Conservation (phyloP, 2,888 invertebrate species). For the Saturnia japonica region DNA sequence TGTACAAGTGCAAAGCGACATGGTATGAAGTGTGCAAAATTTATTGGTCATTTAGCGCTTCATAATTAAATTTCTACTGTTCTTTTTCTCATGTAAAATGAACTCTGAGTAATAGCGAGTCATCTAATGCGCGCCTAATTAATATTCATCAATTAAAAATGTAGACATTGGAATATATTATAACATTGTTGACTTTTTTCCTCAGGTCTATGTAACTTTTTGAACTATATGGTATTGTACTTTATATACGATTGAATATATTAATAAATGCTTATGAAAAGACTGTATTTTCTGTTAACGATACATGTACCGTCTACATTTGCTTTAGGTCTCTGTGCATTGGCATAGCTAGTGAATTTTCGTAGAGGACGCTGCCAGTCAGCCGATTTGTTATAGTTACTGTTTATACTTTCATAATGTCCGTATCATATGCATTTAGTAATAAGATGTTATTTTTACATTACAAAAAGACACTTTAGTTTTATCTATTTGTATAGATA, state of each 20-base stretch:
- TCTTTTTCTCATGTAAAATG: background rate
- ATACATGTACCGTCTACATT: background rate
- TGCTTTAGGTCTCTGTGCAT: background rate
- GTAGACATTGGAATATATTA: background rate
- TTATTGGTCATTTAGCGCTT: background rate
- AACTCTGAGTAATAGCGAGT: background rate
- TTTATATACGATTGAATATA: slow-evolving; percentile 11
- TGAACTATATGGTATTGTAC: slow-evolving; percentile 14
- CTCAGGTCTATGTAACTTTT: slow-evolving; percentile 2
- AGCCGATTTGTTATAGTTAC: too few relatives aligned
- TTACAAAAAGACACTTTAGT: too few relatives aligned
- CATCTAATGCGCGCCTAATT: background rate
- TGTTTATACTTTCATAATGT: too few relatives aligned
- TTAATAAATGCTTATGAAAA: slow-evolving; percentile 7
- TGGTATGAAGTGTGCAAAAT: background rate
- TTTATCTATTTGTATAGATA: too few relatives aligned
- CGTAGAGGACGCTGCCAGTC: too few relatives aligned
- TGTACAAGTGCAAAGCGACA: background rate
- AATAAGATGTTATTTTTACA: too few relatives aligned
- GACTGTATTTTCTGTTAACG: background rate
- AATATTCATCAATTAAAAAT: background rate
- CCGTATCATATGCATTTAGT: too few relatives aligned
- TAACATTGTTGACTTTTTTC: background rate
- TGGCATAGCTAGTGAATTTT: too few relatives aligned
- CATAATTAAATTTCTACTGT: background rate